These are phyloP conservation scores for Rhinoderma darwinii DNA, from an alignment of 2,113 vertebrate genomes.

Conservation along the genomic window DNA sequence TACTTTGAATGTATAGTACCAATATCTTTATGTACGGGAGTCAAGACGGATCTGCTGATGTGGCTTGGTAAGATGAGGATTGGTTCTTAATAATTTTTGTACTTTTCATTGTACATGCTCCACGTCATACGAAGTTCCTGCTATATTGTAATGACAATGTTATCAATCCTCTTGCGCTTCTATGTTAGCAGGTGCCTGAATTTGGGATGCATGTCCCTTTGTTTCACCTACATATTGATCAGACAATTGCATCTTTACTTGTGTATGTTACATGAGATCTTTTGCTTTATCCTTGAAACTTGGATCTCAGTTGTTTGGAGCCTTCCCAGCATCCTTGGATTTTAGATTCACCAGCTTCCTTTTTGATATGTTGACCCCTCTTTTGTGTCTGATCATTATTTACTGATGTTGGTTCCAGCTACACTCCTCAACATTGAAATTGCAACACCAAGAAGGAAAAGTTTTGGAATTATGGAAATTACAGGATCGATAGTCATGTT, in stretches of 20 bases:
- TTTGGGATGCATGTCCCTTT: not conserved
- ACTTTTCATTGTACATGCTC: not conserved
- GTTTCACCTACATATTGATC: not conserved
- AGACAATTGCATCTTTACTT: not conserved
- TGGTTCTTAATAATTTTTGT: not conserved
- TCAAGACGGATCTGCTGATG: too few relatives aligned
- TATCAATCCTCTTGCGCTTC: not conserved
- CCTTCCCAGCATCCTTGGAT: too few relatives aligned
- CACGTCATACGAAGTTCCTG: not conserved
- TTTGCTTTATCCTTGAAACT: not conserved
- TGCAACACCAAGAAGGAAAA: too few relatives aligned
- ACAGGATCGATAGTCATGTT: too few relatives aligned
- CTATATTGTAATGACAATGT: not conserved
- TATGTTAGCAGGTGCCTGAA: not conserved
- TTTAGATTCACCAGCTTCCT: too few relatives aligned
- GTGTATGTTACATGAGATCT: not conserved
- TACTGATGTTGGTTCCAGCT: not conserved
- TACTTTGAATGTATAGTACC: not conserved
- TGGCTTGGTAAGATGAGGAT: not conserved
- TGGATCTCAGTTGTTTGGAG: not conserved
- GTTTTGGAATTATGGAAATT: too few relatives aligned
- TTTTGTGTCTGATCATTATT: not conserved
- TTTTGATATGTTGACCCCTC: not conserved
- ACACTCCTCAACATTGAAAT: too few relatives aligned
- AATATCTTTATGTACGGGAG: not conserved